Evolutionary conservation across 2,797 vertebrate species (phyloP), one percentile per base, ranked within the genome.

Genomic region (Phataginus tetradactyla): DNA sequence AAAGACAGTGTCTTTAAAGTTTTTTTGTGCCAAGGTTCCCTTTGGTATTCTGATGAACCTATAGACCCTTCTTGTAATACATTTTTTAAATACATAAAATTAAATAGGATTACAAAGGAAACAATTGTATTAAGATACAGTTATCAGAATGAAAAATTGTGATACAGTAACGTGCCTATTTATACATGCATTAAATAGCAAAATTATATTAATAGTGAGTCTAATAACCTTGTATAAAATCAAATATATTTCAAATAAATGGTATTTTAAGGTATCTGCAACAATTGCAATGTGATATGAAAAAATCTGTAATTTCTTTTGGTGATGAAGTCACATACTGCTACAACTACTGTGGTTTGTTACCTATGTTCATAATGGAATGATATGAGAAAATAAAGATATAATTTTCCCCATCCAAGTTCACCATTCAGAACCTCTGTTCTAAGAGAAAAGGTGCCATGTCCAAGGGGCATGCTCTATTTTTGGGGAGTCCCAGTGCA

Each of bases 261-360:
- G 18, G 42, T 79, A 85, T 55, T 68, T 93, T 91, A 71, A 72
- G 42, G 71, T 66, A 69, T 39, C 69, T 90, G 21, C 21, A 80
- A 88, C n/a, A 75, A 94, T 5, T 86, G 4, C n/a, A 57, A 72
- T 77, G 51, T 86, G 32, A 84, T 59, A 32, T 34, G 34, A 75
- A 96, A 89, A 61, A 45, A 27, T 17, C 51, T 79, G 25, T 84
- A 21, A 85, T 90, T 88, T 91, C 63, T 89, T 96, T 94, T 72
- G 42, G 61, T 86, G 74, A 71, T 21, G 90, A 83, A 92, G 68
- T 83, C 32, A 84, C 27, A 59, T 37, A 78, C 34, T 90, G 32
- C 29, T 88, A 89, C 88, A 92, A 77, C 32, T 59, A 84, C 17
- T 34, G 11, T 51, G 64, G 27, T 72, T 87, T 92, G 34, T 83